A percentile compares a stretch with the other conserved stretches of the same genome.
Conservation (phyloP, 1,140 invertebrate genomes). For the Drosophila sp. region DNA sequence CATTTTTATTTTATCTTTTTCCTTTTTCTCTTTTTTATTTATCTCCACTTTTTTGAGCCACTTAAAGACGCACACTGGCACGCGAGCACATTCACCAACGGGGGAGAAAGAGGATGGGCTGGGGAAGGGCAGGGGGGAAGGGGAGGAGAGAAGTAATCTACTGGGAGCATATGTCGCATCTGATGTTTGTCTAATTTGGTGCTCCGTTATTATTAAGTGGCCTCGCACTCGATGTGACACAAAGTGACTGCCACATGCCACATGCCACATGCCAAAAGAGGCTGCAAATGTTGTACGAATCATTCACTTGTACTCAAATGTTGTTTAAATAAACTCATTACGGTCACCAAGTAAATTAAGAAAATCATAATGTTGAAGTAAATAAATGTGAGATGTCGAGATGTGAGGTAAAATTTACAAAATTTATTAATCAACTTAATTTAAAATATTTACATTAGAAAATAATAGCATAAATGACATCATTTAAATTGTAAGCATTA, state of each 20-base stretch:
- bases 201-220: slow-evolving; percentile 53
- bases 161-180: slow-evolving; percentile 36
- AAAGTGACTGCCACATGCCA: slow-evolving; percentile 1
- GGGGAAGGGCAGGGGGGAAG: no score
- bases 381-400: no score
- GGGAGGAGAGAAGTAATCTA: neutral
- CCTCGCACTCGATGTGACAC: slow-evolving; percentile 34
- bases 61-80: slow-evolving; percentile 37
- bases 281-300: slow-evolving; percentile 42
- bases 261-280: slow-evolving; percentile 1
- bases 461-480: no score
- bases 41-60: slow-evolving; percentile 25
- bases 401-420: no score
- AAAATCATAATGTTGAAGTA: neutral
- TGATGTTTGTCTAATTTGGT: slow-evolving; percentile 55
- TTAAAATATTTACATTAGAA: no score
- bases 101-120: neutral
- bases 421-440: no score
- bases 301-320: slow-evolving; percentile 20
- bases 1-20: slow-evolving; percentile 53
- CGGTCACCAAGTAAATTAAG: neutral
- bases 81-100: slow-evolving; percentile 22
- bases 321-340: neutral
- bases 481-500: no score
- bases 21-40: neutral